Evolutionary conservation across 1,140 invertebrate genomes (phyloP).

Genomic region (Drosophila ohnishii): DNA sequence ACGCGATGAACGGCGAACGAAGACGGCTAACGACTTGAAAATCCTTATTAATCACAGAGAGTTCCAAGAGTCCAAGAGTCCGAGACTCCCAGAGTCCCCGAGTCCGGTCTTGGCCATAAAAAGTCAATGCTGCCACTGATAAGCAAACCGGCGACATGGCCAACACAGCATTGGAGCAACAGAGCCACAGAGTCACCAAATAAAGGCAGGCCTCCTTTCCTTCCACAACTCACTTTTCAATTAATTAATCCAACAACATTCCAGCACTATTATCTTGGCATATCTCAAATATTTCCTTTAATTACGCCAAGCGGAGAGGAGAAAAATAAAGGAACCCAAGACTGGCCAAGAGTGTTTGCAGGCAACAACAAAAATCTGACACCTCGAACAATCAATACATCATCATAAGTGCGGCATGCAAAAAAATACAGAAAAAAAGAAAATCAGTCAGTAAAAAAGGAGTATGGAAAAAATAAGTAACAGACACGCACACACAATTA

Average conservation of each 20-base stretch:
- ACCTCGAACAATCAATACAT: conserved; percentile 81
- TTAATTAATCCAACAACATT: conserved; percentile 82
- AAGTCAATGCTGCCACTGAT: conserved; percentile 76
- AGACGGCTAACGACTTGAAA: conserved; percentile 77
- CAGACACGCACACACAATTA: conserved; percentile 76
- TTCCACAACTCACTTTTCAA: conserved; percentile 78
- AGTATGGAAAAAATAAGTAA: conserved; percentile 44
- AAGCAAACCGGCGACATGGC: conserved; percentile 76
- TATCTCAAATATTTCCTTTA: conserved; percentile 82
- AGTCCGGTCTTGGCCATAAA: conserved; percentile 68
- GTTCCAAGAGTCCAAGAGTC: conserved; percentile 8
- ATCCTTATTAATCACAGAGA: conserved; percentile 79
- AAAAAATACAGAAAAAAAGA: conserved; percentile 17
- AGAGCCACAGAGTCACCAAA: conserved; percentile 50
- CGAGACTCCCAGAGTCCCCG: conserved; percentile 9
- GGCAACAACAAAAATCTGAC: conserved; percentile 73
- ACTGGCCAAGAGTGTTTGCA: conserved; percentile 20
- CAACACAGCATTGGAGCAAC: conserved; percentile 43
- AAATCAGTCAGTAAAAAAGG: conserved; percentile 21
- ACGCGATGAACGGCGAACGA: conserved; percentile 19
- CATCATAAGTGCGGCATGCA: conserved; percentile 77
- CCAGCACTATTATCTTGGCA: conserved; percentile 79
- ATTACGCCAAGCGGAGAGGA: conserved; percentile 62
- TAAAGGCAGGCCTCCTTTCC: conserved; percentile 32
- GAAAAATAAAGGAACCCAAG: background rate